A percentile compares a stretch with the other conserved stretches of the same genome.
Evolutionary conservation across 2,113 vertebrate genomes (phyloP).

Genomic region (Semicossyphus pulcher): DNA sequence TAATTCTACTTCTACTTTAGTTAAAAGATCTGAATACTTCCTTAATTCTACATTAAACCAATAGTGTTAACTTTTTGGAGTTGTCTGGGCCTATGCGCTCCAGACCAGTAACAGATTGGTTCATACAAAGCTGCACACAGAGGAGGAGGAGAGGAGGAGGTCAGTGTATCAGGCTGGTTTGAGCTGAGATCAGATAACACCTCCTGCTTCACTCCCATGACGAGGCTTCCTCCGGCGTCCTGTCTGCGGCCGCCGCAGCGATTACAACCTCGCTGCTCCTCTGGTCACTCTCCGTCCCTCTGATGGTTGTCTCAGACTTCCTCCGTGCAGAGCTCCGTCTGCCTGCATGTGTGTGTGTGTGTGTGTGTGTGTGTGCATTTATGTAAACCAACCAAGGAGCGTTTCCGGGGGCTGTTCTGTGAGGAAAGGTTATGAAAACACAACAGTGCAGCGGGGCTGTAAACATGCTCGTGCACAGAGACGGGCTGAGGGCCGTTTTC

Average conservation of each 20-base stretch:
- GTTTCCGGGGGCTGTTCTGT: conserved; percentile 75
- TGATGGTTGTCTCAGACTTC: conserved; percentile 77
- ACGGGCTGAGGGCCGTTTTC: conserved; percentile 66
- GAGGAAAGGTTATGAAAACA: conserved; percentile 82
- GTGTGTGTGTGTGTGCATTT: conserved; percentile 50
- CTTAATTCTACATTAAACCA: no score
- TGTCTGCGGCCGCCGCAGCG: conserved; percentile 74
- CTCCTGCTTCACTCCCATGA: conserved; percentile 81
- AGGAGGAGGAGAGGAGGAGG: conserved; percentile 33
- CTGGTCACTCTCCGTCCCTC: conserved; percentile 70
- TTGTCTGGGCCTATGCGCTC: not conserved
- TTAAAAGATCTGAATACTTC: no score
- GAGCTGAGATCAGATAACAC: conserved; percentile 79
- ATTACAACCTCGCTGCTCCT: conserved; percentile 72
- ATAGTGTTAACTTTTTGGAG: no score
- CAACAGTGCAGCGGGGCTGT: conserved; percentile 54
- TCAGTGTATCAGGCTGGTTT: conserved; percentile 45
- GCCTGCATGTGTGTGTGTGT: conserved; percentile 20
- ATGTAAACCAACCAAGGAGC: conserved; percentile 70
- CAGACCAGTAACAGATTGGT: conserved; percentile 5
- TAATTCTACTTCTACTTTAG: no score
- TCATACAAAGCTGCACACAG: conserved; percentile 10
- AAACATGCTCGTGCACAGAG: conserved; percentile 63
- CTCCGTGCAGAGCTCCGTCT: conserved; percentile 52
- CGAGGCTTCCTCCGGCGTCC: conserved; percentile 79